A percentile compares a stretch with the other conserved stretches of the same genome.
These are phyloP conservation scores for Lottia scabra DNA, from an alignment of 2,888 invertebrate genomes.

Conservation along the genomic window DNA sequence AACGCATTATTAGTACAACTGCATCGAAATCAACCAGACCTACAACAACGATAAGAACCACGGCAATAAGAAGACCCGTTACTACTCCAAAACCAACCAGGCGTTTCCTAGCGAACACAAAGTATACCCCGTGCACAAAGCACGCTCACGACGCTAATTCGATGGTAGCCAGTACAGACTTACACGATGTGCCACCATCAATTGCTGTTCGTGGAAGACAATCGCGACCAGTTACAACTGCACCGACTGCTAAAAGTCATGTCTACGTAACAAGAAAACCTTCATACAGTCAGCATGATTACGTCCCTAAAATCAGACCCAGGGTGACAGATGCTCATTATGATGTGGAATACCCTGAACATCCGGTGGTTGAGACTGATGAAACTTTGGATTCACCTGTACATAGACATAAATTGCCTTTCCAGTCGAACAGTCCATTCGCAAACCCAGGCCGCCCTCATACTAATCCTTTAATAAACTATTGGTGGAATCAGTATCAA, in stretches of 20 bases:
- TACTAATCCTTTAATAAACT: slow-evolving; percentile 3
- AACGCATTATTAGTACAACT: neutral
- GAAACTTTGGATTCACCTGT: neutral
- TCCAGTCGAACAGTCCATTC: slow-evolving; percentile 7
- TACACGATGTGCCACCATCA: slow-evolving; percentile 29
- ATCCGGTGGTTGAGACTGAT: neutral
- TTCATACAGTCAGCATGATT: neutral
- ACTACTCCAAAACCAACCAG: slow-evolving; percentile 9
- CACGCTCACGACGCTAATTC: slow-evolving; percentile 9
- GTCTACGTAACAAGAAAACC: neutral
- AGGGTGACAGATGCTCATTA: neutral
- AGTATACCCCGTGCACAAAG: slow-evolving; percentile 12
- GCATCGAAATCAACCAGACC: slow-evolving; percentile 1
- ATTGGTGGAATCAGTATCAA: slow-evolving; percentile 22
- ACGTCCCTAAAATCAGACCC: neutral
- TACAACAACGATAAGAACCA: slow-evolving; percentile 3
- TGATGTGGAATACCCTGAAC: neutral
- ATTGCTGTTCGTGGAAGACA: slow-evolving; percentile 35
- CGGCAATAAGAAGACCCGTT: neutral
- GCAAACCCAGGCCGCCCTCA: neutral
- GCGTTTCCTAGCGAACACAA: slow-evolving; percentile 18
- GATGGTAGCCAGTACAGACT: slow-evolving; percentile 7
- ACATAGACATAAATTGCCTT: neutral
- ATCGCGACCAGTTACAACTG: slow-evolving; percentile 29
- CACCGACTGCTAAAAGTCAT: slow-evolving; percentile 25